Conservation (phyloP, 2,797 vertebrate species). For the Valencia hispanica region DNA sequence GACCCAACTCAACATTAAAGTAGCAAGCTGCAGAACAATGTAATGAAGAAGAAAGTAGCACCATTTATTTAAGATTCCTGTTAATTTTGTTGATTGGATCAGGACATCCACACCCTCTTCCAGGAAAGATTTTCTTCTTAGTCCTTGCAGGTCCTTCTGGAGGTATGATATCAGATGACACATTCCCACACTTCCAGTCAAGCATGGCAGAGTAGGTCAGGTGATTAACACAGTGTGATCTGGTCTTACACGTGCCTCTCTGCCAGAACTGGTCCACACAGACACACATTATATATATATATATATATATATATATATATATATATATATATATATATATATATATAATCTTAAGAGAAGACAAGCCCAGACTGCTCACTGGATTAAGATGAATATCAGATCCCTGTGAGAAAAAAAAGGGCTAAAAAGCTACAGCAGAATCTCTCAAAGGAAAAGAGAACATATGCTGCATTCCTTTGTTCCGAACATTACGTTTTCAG, state of each 20-base stretch:
- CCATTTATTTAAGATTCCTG: conserved; percentile 12
- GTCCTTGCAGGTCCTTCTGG: conserved; percentile 57
- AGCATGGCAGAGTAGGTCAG: conserved; percentile 40
- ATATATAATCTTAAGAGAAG: conserved; percentile 35
- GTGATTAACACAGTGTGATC: conserved; percentile 19
- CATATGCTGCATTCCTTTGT: background rate
- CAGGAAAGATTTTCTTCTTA: conserved; percentile 40
- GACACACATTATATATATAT: too few species aligned
- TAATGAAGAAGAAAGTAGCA: background rate
- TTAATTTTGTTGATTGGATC: conserved; percentile 32
- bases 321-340: too few species aligned
- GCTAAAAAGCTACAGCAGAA: background rate
- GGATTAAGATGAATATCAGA: conserved; percentile 51
- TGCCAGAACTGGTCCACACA: conserved; percentile 44
- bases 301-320: too few species aligned
- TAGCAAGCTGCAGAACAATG: conserved; percentile 10
- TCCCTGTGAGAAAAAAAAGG: conserved; percentile 24
- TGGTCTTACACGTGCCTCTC: conserved; percentile 50
- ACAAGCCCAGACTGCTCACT: conserved; percentile 34
- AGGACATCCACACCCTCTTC: background rate
- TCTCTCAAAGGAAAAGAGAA: background rate
- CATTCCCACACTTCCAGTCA: conserved; percentile 71
- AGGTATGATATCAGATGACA: conserved; percentile 66
- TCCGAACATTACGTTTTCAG: background rate
- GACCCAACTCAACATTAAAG: conserved; percentile 11